phyloP scores from a whole-genome alignment of 2,888 invertebrate genomes.

The Agelastica alni region DNA sequence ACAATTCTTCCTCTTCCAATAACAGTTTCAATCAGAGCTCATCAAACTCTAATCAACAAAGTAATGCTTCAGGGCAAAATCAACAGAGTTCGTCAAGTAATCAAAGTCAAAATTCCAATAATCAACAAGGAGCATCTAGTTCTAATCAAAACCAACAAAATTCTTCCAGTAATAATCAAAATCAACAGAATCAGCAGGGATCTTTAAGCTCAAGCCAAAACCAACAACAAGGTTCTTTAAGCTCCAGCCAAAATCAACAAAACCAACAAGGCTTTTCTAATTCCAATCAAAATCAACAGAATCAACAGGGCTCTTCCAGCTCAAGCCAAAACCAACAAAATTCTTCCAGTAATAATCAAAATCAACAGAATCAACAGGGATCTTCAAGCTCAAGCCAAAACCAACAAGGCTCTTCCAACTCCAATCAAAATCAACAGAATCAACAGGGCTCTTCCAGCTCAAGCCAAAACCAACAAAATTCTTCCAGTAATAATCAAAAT shows the following conservation, averaged over 20 bases:
- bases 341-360: too few species aligned
- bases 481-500: constrained; percentile 18
- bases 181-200: constrained; percentile 16
- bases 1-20: constrained; percentile 12
- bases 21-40: too few species aligned
- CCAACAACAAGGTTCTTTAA: constrained; percentile 22
- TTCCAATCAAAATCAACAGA: constrained; percentile 33
- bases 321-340: too few species aligned
- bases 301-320: constrained; percentile 19
- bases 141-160: constrained; percentile 23
- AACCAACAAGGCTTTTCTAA: too few species aligned
- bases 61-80: constrained; percentile 4
- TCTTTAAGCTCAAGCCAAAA: constrained; percentile 4
- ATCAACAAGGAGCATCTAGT: constrained; percentile 20
- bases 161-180: constrained; percentile 17
- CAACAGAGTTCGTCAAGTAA: constrained; percentile 27
- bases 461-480: too few species aligned
- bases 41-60: constrained; percentile 29
- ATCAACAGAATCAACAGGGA: constrained; percentile 30
- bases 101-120: constrained; percentile 18
- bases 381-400: constrained; percentile 12
- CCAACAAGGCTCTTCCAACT: constrained; percentile 29
- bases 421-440: constrained; percentile 22
- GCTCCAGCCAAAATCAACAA: constrained; percentile 26
- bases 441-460: constrained; percentile 20